These are phyloP conservation scores for Arvicanthis niloticus DNA, from an alignment of 2,113 vertebrate genomes.

Conservation along the genomic window DNA sequence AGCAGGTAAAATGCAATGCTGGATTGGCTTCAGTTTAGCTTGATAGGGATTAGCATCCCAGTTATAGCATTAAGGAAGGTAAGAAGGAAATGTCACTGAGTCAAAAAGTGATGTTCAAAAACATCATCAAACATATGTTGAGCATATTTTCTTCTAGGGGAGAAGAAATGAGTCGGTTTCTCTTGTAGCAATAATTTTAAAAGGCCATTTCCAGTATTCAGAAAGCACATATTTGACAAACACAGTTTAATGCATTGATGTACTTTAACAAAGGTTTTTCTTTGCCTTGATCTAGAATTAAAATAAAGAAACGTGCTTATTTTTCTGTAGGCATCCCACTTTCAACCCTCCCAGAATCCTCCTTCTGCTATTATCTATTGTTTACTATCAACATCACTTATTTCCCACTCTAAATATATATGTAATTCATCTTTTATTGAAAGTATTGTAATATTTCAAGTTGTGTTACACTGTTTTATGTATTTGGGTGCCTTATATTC, in stretches of 20 bases:
- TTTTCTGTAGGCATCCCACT: neutral
- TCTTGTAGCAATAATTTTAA: conserved; percentile 74
- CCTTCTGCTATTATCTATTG: conserved; percentile 61
- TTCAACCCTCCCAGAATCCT: neutral
- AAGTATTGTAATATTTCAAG: conserved; percentile 80
- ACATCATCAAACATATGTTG: neutral
- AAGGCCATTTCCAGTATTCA: conserved; percentile 51
- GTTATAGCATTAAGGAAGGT: neutral
- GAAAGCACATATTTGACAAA: conserved; percentile 62
- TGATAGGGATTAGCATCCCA: neutral
- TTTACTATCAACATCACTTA: conserved; percentile 76
- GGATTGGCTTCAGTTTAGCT: neutral
- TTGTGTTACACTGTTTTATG: conserved; percentile 76
- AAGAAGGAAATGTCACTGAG: no score
- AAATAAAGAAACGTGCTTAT: conserved; percentile 73
- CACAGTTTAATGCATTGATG: conserved; percentile 68
- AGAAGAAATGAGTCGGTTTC: conserved; percentile 52
- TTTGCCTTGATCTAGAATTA: conserved; percentile 69
- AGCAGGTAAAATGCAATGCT: neutral
- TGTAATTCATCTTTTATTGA: conserved; percentile 70
- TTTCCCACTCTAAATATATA: conserved; percentile 69
- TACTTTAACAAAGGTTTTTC: conserved; percentile 65
- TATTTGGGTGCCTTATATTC: conserved; percentile 57
- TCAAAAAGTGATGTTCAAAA: no score
- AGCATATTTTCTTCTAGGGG: neutral